A percentile compares a stretch with the other conserved stretches of the same genome.
Evolutionary conservation across 1,140 invertebrate genomes (phyloP).

Genomic region (Mercenaria mercenaria): DNA sequence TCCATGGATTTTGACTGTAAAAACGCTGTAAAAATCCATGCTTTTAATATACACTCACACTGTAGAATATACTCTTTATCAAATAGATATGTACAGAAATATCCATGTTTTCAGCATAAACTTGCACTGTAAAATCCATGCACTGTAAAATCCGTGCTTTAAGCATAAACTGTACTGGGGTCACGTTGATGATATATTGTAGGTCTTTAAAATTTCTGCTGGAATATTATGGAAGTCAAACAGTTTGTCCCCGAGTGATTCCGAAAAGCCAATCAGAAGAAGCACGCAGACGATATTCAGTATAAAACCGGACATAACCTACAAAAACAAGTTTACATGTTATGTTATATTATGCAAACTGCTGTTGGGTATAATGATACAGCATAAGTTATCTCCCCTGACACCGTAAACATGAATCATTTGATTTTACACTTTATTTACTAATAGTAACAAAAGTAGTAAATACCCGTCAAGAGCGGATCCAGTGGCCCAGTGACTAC

Average conservation of each 20-base stretch:
- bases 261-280: conserved; percentile 89
- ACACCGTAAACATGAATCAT: background rate
- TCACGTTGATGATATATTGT: background rate
- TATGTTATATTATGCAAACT: background rate
- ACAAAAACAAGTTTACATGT: no score
- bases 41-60: no score
- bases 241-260: conserved; percentile 87
- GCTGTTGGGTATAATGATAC: background rate
- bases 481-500: background rate
- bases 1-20: no score
- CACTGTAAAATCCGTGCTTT: no score
- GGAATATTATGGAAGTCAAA: conserved; percentile 71
- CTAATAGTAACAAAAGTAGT: background rate
- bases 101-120: no score
- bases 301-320: conserved; percentile 91
- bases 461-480: background rate
- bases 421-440: no score
- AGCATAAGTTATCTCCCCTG: background rate
- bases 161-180: no score
- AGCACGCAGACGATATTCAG: conserved; percentile 92
- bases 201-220: conserved; percentile 33
- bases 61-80: no score
- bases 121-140: no score
- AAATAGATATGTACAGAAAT: no score
- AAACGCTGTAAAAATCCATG: no score